Evolutionary conservation across 2,888 invertebrate genomes (phyloP).

Genomic region (Proisotoma minuta): DNA sequence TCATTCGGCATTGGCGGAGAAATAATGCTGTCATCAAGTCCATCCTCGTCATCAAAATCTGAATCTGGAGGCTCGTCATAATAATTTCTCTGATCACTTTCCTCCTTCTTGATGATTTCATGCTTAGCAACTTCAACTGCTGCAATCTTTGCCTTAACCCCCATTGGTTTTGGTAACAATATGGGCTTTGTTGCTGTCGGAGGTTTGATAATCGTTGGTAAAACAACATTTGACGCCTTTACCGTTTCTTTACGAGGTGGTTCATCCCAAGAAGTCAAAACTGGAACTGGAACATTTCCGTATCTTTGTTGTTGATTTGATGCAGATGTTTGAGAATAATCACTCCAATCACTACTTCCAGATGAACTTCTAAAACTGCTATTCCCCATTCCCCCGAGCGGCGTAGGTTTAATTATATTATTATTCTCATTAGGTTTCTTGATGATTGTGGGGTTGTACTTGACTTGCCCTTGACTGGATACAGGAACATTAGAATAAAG

Average conservation of each 20-base stretch:
- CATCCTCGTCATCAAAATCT: slow-evolving; percentile 30
- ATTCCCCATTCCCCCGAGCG: neutral
- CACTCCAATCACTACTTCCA: slow-evolving; percentile 15
- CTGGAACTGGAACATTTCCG: slow-evolving; percentile 21
- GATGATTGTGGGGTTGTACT: slow-evolving; percentile 9
- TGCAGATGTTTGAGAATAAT: slow-evolving; percentile 2
- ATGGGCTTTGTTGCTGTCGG: slow-evolving; percentile 13
- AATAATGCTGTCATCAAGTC: slow-evolving; percentile 19
- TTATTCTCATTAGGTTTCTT: slow-evolving; percentile 10
- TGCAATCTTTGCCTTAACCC: neutral
- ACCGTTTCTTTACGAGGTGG: slow-evolving; percentile 22
- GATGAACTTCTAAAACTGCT: slow-evolving; percentile 11
- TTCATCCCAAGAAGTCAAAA: slow-evolving; percentile 32
- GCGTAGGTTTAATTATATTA: slow-evolving; percentile 4
- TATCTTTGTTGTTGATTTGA: slow-evolving; percentile 16
- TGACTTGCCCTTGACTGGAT: neutral
- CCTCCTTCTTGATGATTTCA: neutral
- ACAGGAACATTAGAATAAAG: slow-evolving; percentile 7
- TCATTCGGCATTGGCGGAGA: slow-evolving; percentile 44
- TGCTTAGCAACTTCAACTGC: neutral
- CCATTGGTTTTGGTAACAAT: slow-evolving; percentile 19
- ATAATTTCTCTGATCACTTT: slow-evolving; percentile 26
- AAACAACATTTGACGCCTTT: neutral
- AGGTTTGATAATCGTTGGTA: slow-evolving; percentile 32
- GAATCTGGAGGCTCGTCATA: slow-evolving; percentile 45